Evolutionary conservation across 1,140 invertebrate genomes (phyloP).

Genomic region (Orussus abietinus): DNA sequence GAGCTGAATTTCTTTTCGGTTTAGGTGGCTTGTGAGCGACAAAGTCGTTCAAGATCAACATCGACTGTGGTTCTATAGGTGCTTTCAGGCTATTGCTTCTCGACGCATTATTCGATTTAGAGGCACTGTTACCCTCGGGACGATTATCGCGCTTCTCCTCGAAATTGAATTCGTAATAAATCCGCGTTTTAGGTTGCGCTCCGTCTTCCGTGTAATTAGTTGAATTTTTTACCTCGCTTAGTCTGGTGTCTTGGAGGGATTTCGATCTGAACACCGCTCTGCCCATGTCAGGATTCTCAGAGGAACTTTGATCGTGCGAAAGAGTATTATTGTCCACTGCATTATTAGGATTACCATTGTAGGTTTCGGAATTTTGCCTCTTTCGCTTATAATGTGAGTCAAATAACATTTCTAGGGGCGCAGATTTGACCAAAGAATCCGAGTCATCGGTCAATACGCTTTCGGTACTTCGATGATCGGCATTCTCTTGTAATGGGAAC

Average conservation of each 20-base stretch:
- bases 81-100: conserved; percentile 30
- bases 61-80: conserved; percentile 34
- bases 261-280: conserved; percentile 48
- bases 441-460: conserved; percentile 53
- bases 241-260: conserved; percentile 51
- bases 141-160: conserved; percentile 24
- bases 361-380: conserved; percentile 43
- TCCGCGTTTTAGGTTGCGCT: conserved; percentile 23
- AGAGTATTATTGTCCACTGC: conserved; percentile 12
- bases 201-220: conserved; percentile 27
- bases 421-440: conserved; percentile 64
- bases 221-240: conserved; percentile 25
- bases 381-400: conserved; percentile 49
- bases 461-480: conserved; percentile 47
- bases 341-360: conserved; percentile 34
- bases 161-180: conserved; percentile 40
- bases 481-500: conserved; percentile 40
- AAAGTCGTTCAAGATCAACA: conserved; percentile 44
- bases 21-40: conserved; percentile 54
- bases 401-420: conserved; percentile 68
- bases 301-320: conserved; percentile 1
- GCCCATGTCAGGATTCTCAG: conserved; percentile 10
- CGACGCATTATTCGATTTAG: conserved; percentile 18
- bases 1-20: conserved; percentile 41
- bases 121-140: conserved; percentile 11